Evolutionary conservation across 2,113 vertebrate genomes (phyloP), one percentile per base, ranked within the genome.

Genomic region (Trematomus loennbergii): DNA sequence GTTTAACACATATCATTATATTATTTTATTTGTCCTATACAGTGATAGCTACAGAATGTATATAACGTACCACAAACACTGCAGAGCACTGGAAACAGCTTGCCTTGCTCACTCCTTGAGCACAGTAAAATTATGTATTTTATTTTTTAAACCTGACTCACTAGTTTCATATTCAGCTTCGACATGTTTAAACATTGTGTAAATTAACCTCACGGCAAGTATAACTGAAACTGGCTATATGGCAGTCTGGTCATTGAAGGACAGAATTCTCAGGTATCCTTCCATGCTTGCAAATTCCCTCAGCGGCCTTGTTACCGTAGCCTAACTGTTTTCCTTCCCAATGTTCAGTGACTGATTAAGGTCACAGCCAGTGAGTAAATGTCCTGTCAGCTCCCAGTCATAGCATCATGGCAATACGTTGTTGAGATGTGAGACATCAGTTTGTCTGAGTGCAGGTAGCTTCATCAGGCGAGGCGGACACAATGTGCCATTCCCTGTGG

Each of bases 301-400:
- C 10, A 40, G 64, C 15, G 48, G 49, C 49, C n/a, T 40, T 43
- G 63, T 55, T 49, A n/a, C 57, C 69, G 13, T 8, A 40, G 36
- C 36, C 7, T 17, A 62, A 13, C 48, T 9, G 3, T 69, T 49
- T 79, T 49, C 29, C 8, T 43, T 50, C 29, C 13, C 29, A 53
- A 40, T 46, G 60, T 72, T 15, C 60, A 59, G 46, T 60, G 53
- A 65, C 53, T 76, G 46, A 77, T 77, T 69, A 59, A 72, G 80
- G 67, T 69, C 50, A 29, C 22, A 67, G 54, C 67, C 54, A 52
- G 70, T 25, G 50, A 59, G 45, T 64, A 53, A 36, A 75, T 55
- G 59, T 55, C 48, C 55, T 33, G 40, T 65, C 53, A 10, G 15
- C 54, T 55, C 59, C 10, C 17, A 40, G 65, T 48, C 72, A 20